Percentiles rank a stretch among this genome's conserved stretches.
Evolutionary conservation across 1,140 invertebrate species (phyloP).

Genomic region (Drosophila kikkawai): DNA sequence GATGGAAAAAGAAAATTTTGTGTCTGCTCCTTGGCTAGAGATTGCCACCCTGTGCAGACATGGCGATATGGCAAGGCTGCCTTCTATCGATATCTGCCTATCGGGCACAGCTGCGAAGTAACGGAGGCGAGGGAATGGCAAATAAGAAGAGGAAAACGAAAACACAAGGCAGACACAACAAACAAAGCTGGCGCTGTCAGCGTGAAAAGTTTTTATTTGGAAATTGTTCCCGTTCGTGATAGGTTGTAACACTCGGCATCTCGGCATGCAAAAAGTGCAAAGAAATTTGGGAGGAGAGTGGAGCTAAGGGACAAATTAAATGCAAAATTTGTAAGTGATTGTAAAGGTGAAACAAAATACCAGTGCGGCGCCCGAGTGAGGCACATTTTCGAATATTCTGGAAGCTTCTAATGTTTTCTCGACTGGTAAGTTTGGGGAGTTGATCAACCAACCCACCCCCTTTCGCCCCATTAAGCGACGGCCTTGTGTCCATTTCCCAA

Average conservation of each 20-base stretch:
- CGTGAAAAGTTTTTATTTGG: conserved; percentile 26
- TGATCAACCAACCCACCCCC: conserved; percentile 1
- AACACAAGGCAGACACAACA: conserved; percentile 38
- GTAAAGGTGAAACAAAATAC: conserved; percentile 7
- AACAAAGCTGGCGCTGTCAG: conserved; percentile 46
- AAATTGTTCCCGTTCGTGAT: conserved; percentile 11
- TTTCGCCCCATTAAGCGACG: conserved; percentile 25
- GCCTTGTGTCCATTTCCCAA: conserved; percentile 74
- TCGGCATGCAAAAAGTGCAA: neutral
- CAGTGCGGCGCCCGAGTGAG: neutral
- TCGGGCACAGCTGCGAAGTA: conserved; percentile 15
- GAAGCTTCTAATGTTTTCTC: conserved; percentile 9
- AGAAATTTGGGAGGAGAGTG: neutral
- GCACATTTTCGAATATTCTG: neutral
- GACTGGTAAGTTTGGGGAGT: conserved; percentile 13
- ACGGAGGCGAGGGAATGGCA: neutral
- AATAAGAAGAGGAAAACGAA: conserved; percentile 4
- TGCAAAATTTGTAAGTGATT: conserved; percentile 31
- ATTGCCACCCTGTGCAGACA: neutral
- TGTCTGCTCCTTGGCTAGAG: conserved; percentile 14
- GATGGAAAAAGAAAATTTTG: conserved; percentile 23
- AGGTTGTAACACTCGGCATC: conserved; percentile 10
- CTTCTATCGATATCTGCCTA: conserved; percentile 5
- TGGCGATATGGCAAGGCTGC: neutral
- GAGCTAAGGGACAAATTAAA: conserved; percentile 5